Percentiles rank a stretch among this genome's conserved stretches.
phyloP scores from a whole-genome alignment of 2,888 invertebrate genomes.

The Diaperis boleti region DNA sequence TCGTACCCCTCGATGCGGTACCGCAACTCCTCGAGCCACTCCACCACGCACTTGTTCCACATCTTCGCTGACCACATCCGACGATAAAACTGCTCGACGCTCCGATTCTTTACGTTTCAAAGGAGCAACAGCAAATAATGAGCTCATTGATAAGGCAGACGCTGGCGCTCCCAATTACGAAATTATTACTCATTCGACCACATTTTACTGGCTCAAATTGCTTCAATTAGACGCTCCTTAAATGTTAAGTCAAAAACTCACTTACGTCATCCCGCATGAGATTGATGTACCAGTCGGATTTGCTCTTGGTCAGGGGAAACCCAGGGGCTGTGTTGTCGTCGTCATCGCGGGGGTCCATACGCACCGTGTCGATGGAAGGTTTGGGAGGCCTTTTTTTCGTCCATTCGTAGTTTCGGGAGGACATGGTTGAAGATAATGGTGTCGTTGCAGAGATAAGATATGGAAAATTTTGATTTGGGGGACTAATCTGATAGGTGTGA shows the following conservation, averaged over 20 bases:
- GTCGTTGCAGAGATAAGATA: no score
- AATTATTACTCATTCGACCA: conserved; percentile 30
- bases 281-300: conserved; percentile 28
- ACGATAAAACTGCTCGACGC: not conserved
- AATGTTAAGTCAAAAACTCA: conserved; percentile 1
- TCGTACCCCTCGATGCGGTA: conserved; percentile 60
- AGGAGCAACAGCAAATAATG: conserved; percentile 20
- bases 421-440: no score
- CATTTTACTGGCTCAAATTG: conserved; percentile 18
- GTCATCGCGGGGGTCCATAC: not conserved
- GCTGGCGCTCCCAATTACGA: conserved; percentile 33
- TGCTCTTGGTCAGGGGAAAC: conserved; percentile 3
- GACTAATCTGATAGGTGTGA: no score
- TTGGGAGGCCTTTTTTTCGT: not conserved
- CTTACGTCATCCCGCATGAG: conserved; percentile 21
- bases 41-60: conserved; percentile 53
- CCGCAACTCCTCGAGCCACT: conserved; percentile 60
- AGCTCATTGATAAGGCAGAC: conserved; percentile 36
- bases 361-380: not conserved
- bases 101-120: not conserved
- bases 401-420: not conserved
- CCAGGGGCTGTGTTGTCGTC: not conserved
- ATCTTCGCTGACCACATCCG: conserved; percentile 27
- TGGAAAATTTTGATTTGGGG: no score
- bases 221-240: conserved; percentile 22